Base-by-base conservation (phyloP, 2,113 vertebrate species). In the Myocastor coypus region DNA sequence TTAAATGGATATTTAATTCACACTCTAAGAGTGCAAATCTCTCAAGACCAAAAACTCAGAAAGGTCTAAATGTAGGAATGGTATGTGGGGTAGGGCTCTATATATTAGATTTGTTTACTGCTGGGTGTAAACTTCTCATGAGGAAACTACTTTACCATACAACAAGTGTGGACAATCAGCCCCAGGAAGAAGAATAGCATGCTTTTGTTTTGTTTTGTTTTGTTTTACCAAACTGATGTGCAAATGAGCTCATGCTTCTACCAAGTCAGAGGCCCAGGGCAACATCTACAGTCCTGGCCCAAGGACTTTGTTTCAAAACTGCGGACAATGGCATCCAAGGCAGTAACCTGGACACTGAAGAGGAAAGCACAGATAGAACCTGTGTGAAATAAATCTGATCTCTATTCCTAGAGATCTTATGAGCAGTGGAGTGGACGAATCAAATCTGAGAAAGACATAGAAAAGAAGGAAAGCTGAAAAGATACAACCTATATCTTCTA, bases 1-100 rank as follows among this genome's bases (percentile, higher is more conserved):
- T 83, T 87, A 46, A 87, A 59, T 37, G 30, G 5, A 17, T 55
- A 80, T 83, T 95, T 95, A 89, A 86, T 46, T 89, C 63, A 66
- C 7, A 30, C 50, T 8, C 3, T 61, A 87, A 94, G 63, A 68
- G 59, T 64, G 87, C 61, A 75, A 28, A 37, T 84, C 26, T 37
- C 16, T 26, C 32, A 30, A 46, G n/a, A 75, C 19, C 16, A 52
- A 85, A 50, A 75, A 40, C 37, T 85, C 66, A 73, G 71, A 68
- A 66, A 89, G 14, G 26, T 80, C 75, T 80, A 22, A 90, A 69
- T 2, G 69, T n/a, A 88, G 50, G 9, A 20, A 24, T 34, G 3
- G 0, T 87, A 57, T 83, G 92, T 86, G 7, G 64, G 17, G 32
- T 8, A 96, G 26, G 32, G 11, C 8, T 17, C 5, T 96, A 40